Evolutionary conservation across 2,113 vertebrate genomes (phyloP), one percentile per base, ranked within the genome.

Genomic region (Probosciger aterrimus): DNA sequence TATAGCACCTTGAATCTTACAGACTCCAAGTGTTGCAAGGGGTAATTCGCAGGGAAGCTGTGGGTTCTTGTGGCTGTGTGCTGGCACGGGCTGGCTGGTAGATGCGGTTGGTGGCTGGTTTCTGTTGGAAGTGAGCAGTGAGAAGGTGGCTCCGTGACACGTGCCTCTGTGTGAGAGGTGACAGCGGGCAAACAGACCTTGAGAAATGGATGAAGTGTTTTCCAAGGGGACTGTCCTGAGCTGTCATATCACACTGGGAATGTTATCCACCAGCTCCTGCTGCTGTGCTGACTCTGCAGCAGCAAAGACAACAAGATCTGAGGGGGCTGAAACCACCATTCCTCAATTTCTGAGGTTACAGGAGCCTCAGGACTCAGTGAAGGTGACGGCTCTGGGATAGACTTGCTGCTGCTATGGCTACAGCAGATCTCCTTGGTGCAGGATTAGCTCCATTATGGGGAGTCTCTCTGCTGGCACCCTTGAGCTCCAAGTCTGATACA

Each of bases 371-470:
- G 30, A 18, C 33, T 28, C 1, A 0, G 30, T 7, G 30, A 25
- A 19, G 50, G 10, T 35, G 79, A 25, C 25, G 86, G 30, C 86
- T 17, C 4, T 12, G 57, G 80, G 60, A 20, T 18, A 7, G 37
- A 7, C 41, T 6, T 9, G 47, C 41, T 46, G 79, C 50, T 63
- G 41, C 37, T 14, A 9, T 5, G 43, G 22, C 50, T 19, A 0
- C 39, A n/a, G 75, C 24, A 1, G 22, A 30, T 68, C 73, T 50
- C 35, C 53, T 6, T 2, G 8, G 20, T 28, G 82, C 1, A 9
- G 71, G 62, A n/a, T 67, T 4, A 5, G 9, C 74, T 24, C 57
- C 0, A 0, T 39, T 8, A 3, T 0, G 4, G 15, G 35, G 20
- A 33, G 14, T 6, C 3, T 71, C 23, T 39, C 22, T 30, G 0